Evolutionary conservation across 2,113 vertebrate genomes (phyloP), one percentile per base, ranked within the genome.

Genomic region (Phrynosoma platyrhinos): DNA sequence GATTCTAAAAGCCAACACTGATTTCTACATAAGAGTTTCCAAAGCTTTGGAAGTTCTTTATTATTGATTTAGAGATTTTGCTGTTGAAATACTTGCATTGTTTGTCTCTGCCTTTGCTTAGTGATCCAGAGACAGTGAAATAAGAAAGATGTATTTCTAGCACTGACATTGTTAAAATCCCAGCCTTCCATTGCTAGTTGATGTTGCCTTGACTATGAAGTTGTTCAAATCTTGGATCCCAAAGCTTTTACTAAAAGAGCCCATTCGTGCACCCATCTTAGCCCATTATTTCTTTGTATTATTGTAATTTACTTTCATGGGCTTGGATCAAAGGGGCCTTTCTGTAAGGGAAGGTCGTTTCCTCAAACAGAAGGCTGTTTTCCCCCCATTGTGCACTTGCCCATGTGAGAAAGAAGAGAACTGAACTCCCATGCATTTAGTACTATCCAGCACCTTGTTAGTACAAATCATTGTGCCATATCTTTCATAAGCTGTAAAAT

Each of bases 21-120:
- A 3, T 47, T 7, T 47, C 4, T 47, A 47, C 47, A 47, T 47
- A 47, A 47, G 2, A 9, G 13, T 40, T 40, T 83, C 55, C 78
- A 84, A 84, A 87, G 27, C 64, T 18, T 27, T 47, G 47, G 47
- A 47, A 10, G 42, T 30, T 64, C 85, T 93, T 42, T 42, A 10
- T 62, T 40, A 64, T 77, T 76, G 2, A 53, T 84, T 72, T 55
- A n/a, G 23, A n/a, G n/a, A 10, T 36, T 81, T 64, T 12, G 9
- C 40, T 64, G 21, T 66, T 55, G 52, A 58, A 79, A 16, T n/a
- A 52, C 52, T 55, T 74, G 2, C 14, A 36, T 85, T 84, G 12
- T 18, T 4, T 5, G 80, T 69, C 52, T 69, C 9, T 5, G 80
- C 74, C 52, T 69, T 12, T 77, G 10, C 23, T 89, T 27, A 30